These are phyloP conservation scores for Arvicanthis niloticus DNA, from an alignment of 2,113 vertebrate genomes.

Conservation along the genomic window DNA sequence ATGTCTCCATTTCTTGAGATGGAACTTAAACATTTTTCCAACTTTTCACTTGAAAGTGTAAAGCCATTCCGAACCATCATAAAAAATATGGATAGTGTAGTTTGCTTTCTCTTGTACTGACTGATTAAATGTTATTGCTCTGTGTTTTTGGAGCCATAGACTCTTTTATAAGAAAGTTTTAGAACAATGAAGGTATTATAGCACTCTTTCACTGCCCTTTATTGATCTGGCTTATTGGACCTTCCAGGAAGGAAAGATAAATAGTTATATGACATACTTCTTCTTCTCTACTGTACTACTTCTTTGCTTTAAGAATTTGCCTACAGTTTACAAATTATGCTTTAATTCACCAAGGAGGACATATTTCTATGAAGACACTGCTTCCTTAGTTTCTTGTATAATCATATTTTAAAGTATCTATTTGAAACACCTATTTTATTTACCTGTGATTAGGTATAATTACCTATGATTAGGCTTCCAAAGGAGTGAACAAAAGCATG, in stretches of 20 bases:
- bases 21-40: neutral
- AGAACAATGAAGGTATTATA: constrained; percentile 43
- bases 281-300: constrained; percentile 3
- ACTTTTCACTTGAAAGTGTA: neutral
- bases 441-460: neutral
- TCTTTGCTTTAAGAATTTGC: constrained; percentile 16
- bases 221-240: neutral
- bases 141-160: constrained; percentile 39
- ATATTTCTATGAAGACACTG: neutral
- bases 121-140: neutral
- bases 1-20: neutral
- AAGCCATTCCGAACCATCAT: neutral
- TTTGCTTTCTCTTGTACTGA: neutral
- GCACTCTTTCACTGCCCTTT: constrained; percentile 39
- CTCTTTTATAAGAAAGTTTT: neutral
- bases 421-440: constrained; percentile 23
- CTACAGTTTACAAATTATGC: neutral
- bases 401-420: constrained; percentile 5
- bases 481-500: neutral
- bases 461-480: constrained; percentile 1
- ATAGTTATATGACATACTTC: neutral
- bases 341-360: constrained; percentile 6
- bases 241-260: constrained; percentile 21
- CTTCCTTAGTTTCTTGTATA: constrained; percentile 23
- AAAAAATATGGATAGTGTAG: neutral